Evolutionary conservation across 1,140 invertebrate genomes (phyloP).

Genomic region (Aphelenchoides fujianensis): DNA sequence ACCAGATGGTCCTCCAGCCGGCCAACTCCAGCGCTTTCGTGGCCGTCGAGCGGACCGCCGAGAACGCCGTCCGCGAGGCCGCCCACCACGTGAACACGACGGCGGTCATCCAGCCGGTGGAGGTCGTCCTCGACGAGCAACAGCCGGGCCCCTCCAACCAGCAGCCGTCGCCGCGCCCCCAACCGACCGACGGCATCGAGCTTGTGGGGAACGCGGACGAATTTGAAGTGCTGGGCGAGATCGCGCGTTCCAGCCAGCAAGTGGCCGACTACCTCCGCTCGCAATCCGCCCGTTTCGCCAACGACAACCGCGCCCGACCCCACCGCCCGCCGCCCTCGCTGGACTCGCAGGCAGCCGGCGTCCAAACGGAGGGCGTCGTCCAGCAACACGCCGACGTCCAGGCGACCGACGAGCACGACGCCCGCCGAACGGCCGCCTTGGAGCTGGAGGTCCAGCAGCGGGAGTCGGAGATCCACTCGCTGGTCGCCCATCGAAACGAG

Average conservation of each 20-base stretch:
- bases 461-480: neutral
- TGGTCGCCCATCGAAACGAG: neutral
- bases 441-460: neutral
- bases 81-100: neutral
- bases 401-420: neutral
- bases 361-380: neutral
- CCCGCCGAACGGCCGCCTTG: neutral
- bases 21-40: neutral
- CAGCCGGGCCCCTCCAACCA: conserved; percentile 33
- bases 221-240: neutral
- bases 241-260: neutral
- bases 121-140: conserved; percentile 7
- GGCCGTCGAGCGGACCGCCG: neutral
- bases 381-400: neutral
- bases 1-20: neutral
- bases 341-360: neutral
- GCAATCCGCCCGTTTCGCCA: neutral
- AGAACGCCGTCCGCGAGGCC: neutral
- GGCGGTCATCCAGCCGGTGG: too few species aligned
- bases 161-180: neutral
- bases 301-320: neutral
- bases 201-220: neutral
- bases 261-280: neutral
- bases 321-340: neutral
- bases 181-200: neutral